Evolutionary conservation across 1,140 invertebrate genomes (phyloP).

Genomic region (Bathynomus jamesi): DNA sequence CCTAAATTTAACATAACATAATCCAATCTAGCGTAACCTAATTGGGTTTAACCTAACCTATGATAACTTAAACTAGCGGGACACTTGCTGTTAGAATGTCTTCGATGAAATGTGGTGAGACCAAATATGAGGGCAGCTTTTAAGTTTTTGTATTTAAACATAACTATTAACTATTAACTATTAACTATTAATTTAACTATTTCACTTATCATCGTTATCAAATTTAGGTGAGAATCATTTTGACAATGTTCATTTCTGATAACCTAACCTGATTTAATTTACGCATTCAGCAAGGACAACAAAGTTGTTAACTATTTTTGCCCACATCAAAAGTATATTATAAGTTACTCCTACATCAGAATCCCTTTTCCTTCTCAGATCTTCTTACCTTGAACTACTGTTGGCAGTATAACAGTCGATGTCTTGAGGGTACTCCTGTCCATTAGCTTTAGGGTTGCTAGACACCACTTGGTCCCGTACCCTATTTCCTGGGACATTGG

Average conservation of each 20-base stretch:
- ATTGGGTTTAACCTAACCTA: too few species aligned
- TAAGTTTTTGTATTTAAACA: too few species aligned
- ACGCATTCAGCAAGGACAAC: not conserved
- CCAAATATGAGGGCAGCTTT: too few species aligned
- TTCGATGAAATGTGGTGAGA: too few species aligned
- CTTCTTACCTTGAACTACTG: not conserved
- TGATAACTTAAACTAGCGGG: too few species aligned
- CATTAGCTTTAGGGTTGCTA: slow-evolving; percentile 40
- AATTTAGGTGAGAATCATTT: not conserved
- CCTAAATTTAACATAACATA: too few species aligned
- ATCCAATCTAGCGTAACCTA: too few species aligned
- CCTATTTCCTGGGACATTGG: slow-evolving; percentile 71
- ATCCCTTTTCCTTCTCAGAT: not conserved
- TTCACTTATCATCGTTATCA: not conserved
- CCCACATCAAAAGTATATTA: not conserved
- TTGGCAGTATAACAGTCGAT: slow-evolving; percentile 7
- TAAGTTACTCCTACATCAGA: not conserved
- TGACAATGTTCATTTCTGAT: not conserved
- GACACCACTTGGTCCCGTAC: slow-evolving; percentile 78
- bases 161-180: too few species aligned
- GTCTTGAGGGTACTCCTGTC: not conserved
- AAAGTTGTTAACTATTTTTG: not conserved
- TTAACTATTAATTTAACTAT: too few species aligned
- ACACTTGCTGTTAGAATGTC: too few species aligned
- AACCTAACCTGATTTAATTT: not conserved